Conservation (phyloP, 2,113 vertebrate genomes). For the Camelus bactrianus region DNA sequence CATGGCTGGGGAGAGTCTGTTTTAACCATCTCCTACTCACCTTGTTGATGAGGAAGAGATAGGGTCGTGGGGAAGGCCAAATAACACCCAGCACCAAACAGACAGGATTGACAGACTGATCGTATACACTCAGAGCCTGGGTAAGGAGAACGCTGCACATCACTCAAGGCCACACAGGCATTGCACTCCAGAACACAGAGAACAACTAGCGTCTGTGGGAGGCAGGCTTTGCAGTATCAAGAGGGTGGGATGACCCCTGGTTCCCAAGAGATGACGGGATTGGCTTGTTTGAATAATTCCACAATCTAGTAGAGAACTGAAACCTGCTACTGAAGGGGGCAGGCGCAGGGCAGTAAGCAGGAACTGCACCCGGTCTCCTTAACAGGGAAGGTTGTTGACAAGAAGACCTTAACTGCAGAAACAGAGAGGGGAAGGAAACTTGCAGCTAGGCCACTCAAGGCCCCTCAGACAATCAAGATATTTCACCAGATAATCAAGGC, state of each 20-base stretch:
- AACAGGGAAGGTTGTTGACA: background rate
- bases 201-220: background rate
- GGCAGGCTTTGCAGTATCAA: no score
- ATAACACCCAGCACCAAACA: accelerated
- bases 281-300: background rate
- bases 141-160: background rate
- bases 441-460: background rate
- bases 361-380: background rate
- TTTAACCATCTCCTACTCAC: background rate
- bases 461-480: background rate
- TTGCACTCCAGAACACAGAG: background rate
- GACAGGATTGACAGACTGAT: accelerated
- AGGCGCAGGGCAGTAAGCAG: background rate
- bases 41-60: background rate
- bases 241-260: background rate
- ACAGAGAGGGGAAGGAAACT: background rate
- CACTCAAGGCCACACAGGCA: background rate
- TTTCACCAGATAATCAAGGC: background rate
- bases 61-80: background rate
- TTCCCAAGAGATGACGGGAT: background rate
- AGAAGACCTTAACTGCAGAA: background rate
- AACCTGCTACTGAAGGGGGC: background rate
- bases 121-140: background rate
- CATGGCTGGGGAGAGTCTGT: background rate
- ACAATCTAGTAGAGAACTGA: background rate